These are phyloP conservation scores for Babylonia areolata DNA, from an alignment of 1,140 invertebrate species.

Conservation along the genomic window DNA sequence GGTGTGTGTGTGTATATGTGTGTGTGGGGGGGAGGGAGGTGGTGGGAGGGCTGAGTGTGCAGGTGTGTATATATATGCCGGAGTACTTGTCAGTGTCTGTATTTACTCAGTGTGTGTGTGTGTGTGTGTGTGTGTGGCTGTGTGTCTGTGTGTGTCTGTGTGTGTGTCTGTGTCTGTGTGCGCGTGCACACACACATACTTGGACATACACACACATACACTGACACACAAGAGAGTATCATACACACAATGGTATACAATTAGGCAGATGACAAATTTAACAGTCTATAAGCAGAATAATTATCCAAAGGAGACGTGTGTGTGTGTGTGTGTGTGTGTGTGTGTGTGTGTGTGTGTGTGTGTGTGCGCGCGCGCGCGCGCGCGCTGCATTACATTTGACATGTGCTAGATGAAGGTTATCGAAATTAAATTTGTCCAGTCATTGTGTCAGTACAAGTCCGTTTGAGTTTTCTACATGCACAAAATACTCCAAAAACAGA, in stretches of 20 bases:
- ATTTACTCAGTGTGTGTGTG: background rate
- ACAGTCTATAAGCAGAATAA: background rate
- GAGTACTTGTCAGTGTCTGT: background rate
- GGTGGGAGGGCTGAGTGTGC: background rate
- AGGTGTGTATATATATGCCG: background rate
- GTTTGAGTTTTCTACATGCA: no score
- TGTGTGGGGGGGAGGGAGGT: background rate
- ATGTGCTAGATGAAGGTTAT: background rate
- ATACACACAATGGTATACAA: background rate
- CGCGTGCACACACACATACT: background rate
- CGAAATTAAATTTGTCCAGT: no score
- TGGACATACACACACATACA: no score
- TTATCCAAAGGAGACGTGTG: no score
- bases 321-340: background rate
- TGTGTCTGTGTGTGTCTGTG: background rate
- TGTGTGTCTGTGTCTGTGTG: conserved; percentile 24
- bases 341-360: background rate
- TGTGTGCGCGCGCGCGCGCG: no score
- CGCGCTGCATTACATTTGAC: background rate
- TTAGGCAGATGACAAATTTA: no score
- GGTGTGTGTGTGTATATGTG: no score
- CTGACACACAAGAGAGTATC: no score
- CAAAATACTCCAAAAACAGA: no score
- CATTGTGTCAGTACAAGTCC: no score
- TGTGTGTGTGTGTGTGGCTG: conserved; percentile 23